Conservation (phyloP, 2,113 vertebrate species). For the Amblyopsis rosae region DNA sequence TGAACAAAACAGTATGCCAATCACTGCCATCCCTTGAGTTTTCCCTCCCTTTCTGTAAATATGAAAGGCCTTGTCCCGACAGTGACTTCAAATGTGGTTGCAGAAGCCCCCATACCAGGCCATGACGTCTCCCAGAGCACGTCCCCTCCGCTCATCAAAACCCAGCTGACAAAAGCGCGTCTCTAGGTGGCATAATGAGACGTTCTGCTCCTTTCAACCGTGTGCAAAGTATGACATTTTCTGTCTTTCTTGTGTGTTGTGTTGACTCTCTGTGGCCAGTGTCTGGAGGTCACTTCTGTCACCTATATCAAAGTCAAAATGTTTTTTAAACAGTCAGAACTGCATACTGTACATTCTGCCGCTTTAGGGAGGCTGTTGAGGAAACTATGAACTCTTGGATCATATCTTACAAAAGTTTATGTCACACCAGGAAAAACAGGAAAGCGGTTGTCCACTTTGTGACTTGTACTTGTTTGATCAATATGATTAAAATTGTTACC, state of each 20-base stretch:
- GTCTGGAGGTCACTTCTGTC: slow-evolving; percentile 41
- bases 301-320: slow-evolving; percentile 13
- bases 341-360: neutral
- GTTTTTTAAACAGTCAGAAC: too few species aligned
- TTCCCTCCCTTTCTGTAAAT: slow-evolving; percentile 67
- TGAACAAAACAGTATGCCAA: slow-evolving; percentile 71
- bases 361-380: too few species aligned
- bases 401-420: too few species aligned
- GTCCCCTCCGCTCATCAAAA: slow-evolving; percentile 70
- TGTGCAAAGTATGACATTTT: slow-evolving; percentile 64
- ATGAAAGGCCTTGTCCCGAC: slow-evolving; percentile 74
- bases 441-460: too few species aligned
- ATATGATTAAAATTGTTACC: too few species aligned
- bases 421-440: too few species aligned
- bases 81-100: slow-evolving; percentile 72
- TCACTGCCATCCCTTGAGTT: slow-evolving; percentile 66
- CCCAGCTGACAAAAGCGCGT: slow-evolving; percentile 66
- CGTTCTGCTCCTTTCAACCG: slow-evolving; percentile 62
- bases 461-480: too few species aligned
- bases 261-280: slow-evolving; percentile 56
- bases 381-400: too few species aligned
- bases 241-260: slow-evolving; percentile 53
- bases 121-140: slow-evolving; percentile 55
- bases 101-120: slow-evolving; percentile 65
- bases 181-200: slow-evolving; percentile 77